Percentiles rank a stretch among this genome's conserved stretches.
Conservation (phyloP, 2,113 vertebrate genomes). For the Dasyornis broadbenti region DNA sequence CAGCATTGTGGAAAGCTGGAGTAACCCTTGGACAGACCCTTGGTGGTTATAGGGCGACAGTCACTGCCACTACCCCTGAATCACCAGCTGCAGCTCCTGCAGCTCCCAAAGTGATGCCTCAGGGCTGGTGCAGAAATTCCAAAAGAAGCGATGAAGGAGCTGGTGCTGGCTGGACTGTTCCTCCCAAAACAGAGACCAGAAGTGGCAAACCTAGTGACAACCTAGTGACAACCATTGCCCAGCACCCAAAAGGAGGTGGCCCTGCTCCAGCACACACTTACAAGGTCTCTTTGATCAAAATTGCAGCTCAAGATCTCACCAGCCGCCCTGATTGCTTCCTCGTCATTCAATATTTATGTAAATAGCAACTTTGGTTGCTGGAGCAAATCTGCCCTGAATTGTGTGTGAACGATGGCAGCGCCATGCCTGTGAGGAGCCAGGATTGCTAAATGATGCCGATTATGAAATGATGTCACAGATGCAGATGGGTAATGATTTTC, state of each 20-base stretch:
- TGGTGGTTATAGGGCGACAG: background rate
- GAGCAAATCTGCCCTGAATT: background rate
- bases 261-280: background rate
- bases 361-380: background rate
- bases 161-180: accelerated
- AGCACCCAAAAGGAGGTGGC: background rate
- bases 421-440: background rate
- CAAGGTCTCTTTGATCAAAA: background rate
- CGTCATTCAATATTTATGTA: background rate
- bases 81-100: background rate
- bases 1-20: background rate
- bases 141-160: background rate
- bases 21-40: background rate
- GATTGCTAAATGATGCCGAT: background rate
- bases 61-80: background rate
- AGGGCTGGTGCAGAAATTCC: background rate
- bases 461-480: conserved; percentile 29
- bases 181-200: background rate
- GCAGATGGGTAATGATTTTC: conserved; percentile 22
- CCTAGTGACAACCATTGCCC: background rate
- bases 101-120: background rate
- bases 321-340: background rate
- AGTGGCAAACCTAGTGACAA: background rate
- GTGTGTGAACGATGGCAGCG: background rate
- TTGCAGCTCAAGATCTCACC: background rate